Percentiles rank a stretch among this genome's conserved stretches.
These are phyloP conservation scores for Choristoneura rosaceana DNA, from an alignment of 2,888 invertebrate species.

Conservation along the genomic window DNA sequence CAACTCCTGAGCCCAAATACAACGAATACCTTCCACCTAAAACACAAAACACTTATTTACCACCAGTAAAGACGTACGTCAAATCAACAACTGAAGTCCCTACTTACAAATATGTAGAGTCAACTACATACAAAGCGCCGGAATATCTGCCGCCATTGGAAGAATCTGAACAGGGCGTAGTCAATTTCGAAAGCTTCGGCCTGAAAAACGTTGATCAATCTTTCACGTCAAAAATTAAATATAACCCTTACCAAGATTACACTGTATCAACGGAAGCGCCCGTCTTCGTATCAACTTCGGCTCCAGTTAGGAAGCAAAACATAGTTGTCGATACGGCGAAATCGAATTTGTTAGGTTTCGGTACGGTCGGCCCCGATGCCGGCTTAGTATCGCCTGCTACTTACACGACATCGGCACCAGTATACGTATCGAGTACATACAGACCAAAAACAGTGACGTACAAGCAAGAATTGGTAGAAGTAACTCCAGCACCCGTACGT, in stretches of 20 bases:
- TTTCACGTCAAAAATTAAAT: slow-evolving; percentile 51
- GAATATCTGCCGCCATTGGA: slow-evolving; percentile 62
- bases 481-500: slow-evolving; percentile 66
- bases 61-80: slow-evolving; percentile 55
- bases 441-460: slow-evolving; percentile 59
- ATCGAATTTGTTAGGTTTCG: slow-evolving; percentile 76
- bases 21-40: slow-evolving; percentile 55
- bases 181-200: slow-evolving; percentile 60
- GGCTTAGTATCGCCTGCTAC: slow-evolving; percentile 71
- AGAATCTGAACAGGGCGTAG: slow-evolving; percentile 47
- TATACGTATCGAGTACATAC: slow-evolving; percentile 56
- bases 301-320: slow-evolving; percentile 70
- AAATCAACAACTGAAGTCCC: slow-evolving; percentile 64
- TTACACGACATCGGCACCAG: slow-evolving; percentile 62
- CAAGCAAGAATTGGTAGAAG: slow-evolving; percentile 73
- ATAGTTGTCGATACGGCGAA: slow-evolving; percentile 76
- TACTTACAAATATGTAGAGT: slow-evolving; percentile 60
- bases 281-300: slow-evolving; percentile 50
- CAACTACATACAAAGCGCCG: slow-evolving; percentile 61
- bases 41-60: slow-evolving; percentile 53
- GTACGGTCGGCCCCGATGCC: slow-evolving; percentile 78
- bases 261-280: slow-evolving; percentile 49
- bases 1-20: slow-evolving; percentile 53
- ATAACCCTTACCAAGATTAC: slow-evolving; percentile 65
- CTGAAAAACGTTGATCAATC: slow-evolving; percentile 55